These are phyloP conservation scores for Apis laboriosa DNA, from an alignment of 1,140 invertebrate genomes.

Conservation along the genomic window DNA sequence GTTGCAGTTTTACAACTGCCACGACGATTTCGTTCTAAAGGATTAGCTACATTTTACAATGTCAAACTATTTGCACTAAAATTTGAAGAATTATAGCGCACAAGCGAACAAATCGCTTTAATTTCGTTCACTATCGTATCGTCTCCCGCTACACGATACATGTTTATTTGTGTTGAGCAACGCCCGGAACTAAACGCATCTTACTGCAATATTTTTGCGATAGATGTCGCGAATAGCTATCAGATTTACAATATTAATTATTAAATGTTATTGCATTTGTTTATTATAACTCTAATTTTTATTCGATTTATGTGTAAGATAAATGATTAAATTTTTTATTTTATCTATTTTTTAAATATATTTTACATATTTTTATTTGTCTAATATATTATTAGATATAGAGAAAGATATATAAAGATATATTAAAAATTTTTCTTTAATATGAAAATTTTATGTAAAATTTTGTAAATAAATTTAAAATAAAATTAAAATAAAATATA, in stretches of 20 bases:
- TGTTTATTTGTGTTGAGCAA: slow-evolving; percentile 57
- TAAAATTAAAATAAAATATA: neutral
- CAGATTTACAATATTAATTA: neutral
- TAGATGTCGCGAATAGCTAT: slow-evolving; percentile 71
- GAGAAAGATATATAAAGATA: neutral
- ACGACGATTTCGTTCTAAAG: slow-evolving; percentile 10
- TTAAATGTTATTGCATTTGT: neutral
- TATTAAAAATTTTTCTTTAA: neutral
- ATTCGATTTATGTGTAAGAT: slow-evolving; percentile 4
- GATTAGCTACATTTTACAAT: slow-evolving; percentile 45
- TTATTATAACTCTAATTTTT: neutral
- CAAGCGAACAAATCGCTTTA: slow-evolving; percentile 33
- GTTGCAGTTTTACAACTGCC: neutral
- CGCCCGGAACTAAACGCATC: slow-evolving; percentile 68
- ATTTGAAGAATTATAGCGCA: slow-evolving; percentile 5
- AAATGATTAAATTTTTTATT: neutral
- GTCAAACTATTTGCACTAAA: neutral
- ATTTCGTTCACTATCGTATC: slow-evolving; percentile 52
- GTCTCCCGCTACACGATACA: slow-evolving; percentile 58
- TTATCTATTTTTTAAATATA: neutral
- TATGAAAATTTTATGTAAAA: neutral
- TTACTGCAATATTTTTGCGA: slow-evolving; percentile 64
- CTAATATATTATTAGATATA: neutral
- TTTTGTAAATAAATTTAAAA: neutral
- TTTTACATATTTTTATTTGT: neutral